Base-by-base conservation (phyloP, 2,797 vertebrate genomes). In the Microhierax caerulescens region DNA sequence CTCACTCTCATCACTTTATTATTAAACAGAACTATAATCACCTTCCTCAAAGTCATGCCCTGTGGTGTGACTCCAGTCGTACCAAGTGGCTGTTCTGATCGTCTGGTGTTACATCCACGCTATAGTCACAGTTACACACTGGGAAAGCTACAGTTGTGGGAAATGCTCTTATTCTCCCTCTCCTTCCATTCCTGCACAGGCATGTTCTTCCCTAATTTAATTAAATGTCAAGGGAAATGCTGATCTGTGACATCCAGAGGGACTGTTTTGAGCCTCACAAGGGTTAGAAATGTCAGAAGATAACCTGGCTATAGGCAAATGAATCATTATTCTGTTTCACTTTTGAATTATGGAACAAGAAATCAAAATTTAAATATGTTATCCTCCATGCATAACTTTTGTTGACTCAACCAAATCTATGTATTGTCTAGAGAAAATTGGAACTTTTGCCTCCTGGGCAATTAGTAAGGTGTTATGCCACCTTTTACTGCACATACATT, bases 381-480 rank as follows among this genome's bases (percentile, higher is more conserved):
- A 75, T 70, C 41, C 63, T 88, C 36, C 11, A 39, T 68, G 25
- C n/a, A 12, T 60, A 72, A 85, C 75, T 94, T 79, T 12, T 81
- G 37, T 91, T 73, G 39, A 67, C 56, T 91, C 61, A 84, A 92
- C 23, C 16, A 68, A 76, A 90, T 95, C 45, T 88, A 54, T 92
- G 36, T 95, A 56, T 91, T 94, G 27, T 89, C 76, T 59, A 65
- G 81, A 81, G 68, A 68, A 97, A 96, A 95, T 36, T 76, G 48
- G 41, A 94, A 93, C 30, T 78, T 85, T 7, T 43, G 51, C 48
- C 75, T 95, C 8, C 36, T 61, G 54, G 78, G 43, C 65, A 92
- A 43, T 81, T 95, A 95, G 30, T 28, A 87, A 65, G 59, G 51
- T n/a, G 4, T 78, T 94, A 51, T 61, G 19, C 60, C 27, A 54